Evolutionary conservation across 2,113 vertebrate genomes (phyloP).

Genomic region (Vidua macroura): DNA sequence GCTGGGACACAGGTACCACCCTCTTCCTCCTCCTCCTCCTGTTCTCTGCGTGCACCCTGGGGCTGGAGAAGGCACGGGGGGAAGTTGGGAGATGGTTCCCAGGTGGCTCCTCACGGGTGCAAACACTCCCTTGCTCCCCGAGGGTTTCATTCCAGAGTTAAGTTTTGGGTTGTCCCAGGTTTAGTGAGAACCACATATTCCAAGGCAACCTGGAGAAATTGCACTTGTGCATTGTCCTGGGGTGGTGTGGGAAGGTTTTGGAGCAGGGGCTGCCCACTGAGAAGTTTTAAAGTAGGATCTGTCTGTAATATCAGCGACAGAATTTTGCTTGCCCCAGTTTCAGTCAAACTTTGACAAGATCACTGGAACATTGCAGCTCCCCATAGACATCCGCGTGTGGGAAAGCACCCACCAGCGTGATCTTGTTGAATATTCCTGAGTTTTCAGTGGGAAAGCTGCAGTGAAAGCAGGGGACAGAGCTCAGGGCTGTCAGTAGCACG

Average conservation of each 20-base stretch:
- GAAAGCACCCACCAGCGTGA: background rate
- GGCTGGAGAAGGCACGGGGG: background rate
- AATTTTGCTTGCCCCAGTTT: background rate
- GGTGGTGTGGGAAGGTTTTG: background rate
- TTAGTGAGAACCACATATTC: accelerated
- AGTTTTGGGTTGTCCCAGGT: background rate
- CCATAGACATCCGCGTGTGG: accelerated
- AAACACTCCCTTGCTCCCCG: background rate
- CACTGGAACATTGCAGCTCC: background rate
- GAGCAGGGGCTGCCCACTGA: background rate
- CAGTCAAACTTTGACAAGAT: background rate
- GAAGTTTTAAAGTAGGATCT: background rate
- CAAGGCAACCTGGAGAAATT: background rate
- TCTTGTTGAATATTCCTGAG: accelerated
- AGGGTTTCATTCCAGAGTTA: background rate
- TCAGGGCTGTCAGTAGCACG: accelerated
- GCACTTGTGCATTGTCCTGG: accelerated
- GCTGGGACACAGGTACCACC: constrained; percentile 91
- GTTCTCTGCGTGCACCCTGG: background rate
- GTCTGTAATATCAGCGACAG: accelerated
- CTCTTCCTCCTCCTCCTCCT: background rate
- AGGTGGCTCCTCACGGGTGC: background rate
- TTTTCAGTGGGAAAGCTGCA: background rate
- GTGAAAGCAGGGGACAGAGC: background rate
- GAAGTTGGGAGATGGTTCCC: background rate